phyloP scores from a whole-genome alignment of 2,888 invertebrate genomes.

The Sinhomidia bicolor region DNA sequence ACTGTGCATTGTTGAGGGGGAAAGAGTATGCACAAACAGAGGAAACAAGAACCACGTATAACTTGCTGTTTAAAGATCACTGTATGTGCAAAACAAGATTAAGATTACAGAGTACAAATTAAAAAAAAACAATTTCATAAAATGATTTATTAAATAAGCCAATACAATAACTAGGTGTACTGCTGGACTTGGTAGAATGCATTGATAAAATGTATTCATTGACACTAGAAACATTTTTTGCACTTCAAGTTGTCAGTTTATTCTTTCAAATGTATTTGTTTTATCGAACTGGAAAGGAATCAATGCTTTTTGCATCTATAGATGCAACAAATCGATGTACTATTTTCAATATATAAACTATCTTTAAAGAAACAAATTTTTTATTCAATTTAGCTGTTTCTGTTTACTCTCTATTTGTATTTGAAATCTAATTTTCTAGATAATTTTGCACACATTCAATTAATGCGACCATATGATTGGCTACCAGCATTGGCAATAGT shows the following conservation, averaged over 20 bases:
- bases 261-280: slow-evolving; percentile 52
- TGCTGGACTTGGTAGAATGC: slow-evolving; percentile 61
- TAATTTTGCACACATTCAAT: no score
- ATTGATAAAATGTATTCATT: slow-evolving; percentile 49
- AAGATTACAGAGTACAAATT: no score
- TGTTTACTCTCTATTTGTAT: no score
- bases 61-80: slow-evolving; percentile 64
- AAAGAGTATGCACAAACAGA: slow-evolving; percentile 54
- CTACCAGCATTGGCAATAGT: background rate
- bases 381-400: no score
- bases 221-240: slow-evolving; percentile 33
- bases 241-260: slow-evolving; percentile 3
- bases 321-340: background rate
- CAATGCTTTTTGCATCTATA: background rate
- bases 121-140: background rate
- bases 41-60: slow-evolving; percentile 49
- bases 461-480: slow-evolving; percentile 45
- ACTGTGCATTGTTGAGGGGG: slow-evolving; percentile 57
- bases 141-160: background rate
- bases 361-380: no score
- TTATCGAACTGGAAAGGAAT: background rate
- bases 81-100: no score
- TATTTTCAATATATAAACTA: no score
- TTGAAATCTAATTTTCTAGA: no score
- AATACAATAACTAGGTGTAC: slow-evolving; percentile 41